Conservation (phyloP, 2,888 invertebrate species). For the Rapana venosa region DNA sequence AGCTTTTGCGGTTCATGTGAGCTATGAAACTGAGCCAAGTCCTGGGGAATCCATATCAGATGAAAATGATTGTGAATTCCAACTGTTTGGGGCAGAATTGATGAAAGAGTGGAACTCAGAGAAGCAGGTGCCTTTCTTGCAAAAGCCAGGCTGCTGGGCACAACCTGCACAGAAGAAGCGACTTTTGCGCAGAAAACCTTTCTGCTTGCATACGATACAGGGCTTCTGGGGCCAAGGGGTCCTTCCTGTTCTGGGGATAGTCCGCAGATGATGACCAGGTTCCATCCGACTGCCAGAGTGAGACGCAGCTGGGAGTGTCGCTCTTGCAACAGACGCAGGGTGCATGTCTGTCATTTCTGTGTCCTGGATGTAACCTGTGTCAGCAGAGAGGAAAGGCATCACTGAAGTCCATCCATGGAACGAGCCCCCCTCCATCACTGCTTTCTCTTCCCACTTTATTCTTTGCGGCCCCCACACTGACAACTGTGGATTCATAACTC, state of each 20-base stretch:
- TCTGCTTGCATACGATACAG: conserved; percentile 26
- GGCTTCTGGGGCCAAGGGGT: conserved; percentile 32
- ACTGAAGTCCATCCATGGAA: conserved; percentile 3
- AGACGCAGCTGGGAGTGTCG: neutral
- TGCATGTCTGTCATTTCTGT: neutral
- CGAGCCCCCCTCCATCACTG: neutral
- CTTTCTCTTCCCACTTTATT: conserved; percentile 1
- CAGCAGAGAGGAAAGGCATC: conserved; percentile 23
- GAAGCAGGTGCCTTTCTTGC: conserved; percentile 15
- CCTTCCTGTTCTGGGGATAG: conserved; percentile 26
- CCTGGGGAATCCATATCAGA: neutral
- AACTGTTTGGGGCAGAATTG: neutral
- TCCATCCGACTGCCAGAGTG: neutral
- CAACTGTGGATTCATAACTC: no score
- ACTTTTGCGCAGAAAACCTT: neutral
- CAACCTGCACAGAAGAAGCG: conserved; percentile 19
- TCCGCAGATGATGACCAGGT: neutral
- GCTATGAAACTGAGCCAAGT: no score
- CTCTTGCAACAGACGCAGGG: neutral
- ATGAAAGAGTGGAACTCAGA: neutral
- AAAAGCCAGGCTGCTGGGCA: neutral
- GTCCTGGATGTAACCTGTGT: conserved; percentile 24
- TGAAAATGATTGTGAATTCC: neutral
- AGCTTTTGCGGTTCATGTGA: no score
- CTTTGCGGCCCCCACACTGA: neutral